Percentiles rank a stretch among this genome's conserved stretches.
phyloP scores from a whole-genome alignment of 2,113 vertebrate species.

The Cottus gobio region DNA sequence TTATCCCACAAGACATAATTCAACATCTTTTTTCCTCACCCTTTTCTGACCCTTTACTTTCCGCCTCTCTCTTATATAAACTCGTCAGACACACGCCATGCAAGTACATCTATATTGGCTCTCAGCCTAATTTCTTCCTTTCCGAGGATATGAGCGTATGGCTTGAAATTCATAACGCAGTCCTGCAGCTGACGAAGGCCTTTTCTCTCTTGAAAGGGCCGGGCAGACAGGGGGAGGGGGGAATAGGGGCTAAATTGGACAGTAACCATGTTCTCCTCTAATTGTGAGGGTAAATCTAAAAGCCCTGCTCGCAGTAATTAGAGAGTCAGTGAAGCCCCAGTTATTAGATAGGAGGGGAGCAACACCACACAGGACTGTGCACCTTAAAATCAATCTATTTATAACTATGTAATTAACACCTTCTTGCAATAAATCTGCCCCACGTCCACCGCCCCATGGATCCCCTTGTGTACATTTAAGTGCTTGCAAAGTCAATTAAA shows the following conservation, averaged over 20 bases:
- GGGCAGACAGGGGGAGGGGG: slow-evolving; percentile 25
- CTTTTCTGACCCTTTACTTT: slow-evolving; percentile 29
- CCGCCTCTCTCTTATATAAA: slow-evolving; percentile 44
- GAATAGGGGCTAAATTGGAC: slow-evolving; percentile 64
- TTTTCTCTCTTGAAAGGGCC: slow-evolving; percentile 76
- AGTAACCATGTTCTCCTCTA: slow-evolving; percentile 70
- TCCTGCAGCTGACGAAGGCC: slow-evolving; percentile 85
- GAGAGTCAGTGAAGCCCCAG: slow-evolving; percentile 45
- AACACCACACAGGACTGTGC: slow-evolving; percentile 48
- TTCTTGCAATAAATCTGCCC: slow-evolving; percentile 29
- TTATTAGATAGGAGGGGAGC: slow-evolving; percentile 68
- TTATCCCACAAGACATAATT: slow-evolving; percentile 18
- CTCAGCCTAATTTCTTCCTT: slow-evolving; percentile 69
- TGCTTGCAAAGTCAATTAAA: slow-evolving; percentile 17
- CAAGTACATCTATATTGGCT: slow-evolving; percentile 59
- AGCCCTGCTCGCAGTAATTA: slow-evolving; percentile 68
- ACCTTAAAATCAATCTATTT: slow-evolving; percentile 32
- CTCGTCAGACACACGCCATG: slow-evolving; percentile 28
- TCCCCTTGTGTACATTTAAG: not conserved
- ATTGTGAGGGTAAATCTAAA: slow-evolving; percentile 71
- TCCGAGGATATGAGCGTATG: slow-evolving; percentile 87
- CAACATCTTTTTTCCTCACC: slow-evolving; percentile 21
- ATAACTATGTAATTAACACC: slow-evolving; percentile 44
- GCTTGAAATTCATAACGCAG: slow-evolving; percentile 83
- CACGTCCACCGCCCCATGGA: slow-evolving; percentile 11